Conservation (phyloP, 2,113 vertebrate genomes). For the Cyanoderma ruficeps region DNA sequence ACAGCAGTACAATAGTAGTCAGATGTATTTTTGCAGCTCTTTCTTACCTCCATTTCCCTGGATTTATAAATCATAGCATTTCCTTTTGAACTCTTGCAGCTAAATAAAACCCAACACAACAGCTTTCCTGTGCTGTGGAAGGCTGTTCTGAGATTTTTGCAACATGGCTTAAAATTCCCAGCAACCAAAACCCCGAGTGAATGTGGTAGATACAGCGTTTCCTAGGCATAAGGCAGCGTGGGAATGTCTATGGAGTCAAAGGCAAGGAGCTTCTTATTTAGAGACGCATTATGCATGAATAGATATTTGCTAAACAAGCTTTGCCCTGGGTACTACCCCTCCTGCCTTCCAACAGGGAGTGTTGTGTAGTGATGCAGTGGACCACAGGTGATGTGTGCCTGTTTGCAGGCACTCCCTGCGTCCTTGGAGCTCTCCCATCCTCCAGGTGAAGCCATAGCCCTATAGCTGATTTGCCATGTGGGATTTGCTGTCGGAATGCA, state of each 20-base stretch:
- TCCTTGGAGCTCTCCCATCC: not conserved
- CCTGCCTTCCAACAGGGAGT: not conserved
- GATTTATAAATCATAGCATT: not conserved
- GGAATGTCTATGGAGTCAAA: not conserved
- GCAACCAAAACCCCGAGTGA: rapidly evolving
- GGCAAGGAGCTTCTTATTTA: not conserved
- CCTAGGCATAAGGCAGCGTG: rapidly evolving
- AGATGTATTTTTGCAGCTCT: not conserved
- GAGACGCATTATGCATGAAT: not conserved
- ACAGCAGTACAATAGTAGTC: not conserved
- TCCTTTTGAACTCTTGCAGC: not conserved
- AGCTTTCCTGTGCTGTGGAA: not conserved
- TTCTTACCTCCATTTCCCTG: not conserved
- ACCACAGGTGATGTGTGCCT: rapidly evolving
- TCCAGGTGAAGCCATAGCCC: not conserved
- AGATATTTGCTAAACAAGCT: not conserved
- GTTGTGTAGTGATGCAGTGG: not conserved
- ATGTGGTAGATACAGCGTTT: not conserved
- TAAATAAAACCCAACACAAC: not conserved
- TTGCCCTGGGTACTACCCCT: not conserved
- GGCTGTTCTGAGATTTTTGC: not conserved
- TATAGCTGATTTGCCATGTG: rapidly evolving
- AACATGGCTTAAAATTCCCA: not conserved
- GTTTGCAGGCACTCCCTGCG: rapidly evolving
- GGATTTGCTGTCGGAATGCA: not conserved